phyloP scores from a whole-genome alignment of 1,140 invertebrate species.

The Matsumurasca onukii region DNA sequence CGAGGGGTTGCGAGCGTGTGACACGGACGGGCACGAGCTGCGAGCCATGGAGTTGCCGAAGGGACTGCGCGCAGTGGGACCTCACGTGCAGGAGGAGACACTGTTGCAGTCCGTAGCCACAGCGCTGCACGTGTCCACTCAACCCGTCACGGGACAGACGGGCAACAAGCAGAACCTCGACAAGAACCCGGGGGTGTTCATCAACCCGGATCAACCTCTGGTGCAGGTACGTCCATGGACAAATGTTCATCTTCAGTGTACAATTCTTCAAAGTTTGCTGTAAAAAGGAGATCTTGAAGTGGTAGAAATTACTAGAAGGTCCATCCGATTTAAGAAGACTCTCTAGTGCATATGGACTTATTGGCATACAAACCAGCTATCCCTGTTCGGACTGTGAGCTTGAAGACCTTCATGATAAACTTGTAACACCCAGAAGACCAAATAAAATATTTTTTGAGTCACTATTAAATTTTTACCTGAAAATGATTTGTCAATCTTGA shows the following conservation, averaged over 20 bases:
- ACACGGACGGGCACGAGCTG: slow-evolving; percentile 78
- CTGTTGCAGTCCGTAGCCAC: slow-evolving; percentile 89
- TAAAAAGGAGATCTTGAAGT: no score
- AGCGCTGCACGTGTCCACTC: slow-evolving; percentile 75
- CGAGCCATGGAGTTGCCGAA: slow-evolving; percentile 81
- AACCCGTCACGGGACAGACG: slow-evolving; percentile 89
- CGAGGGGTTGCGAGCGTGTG: slow-evolving; percentile 84
- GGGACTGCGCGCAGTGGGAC: slow-evolving; percentile 86
- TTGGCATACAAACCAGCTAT: no score
- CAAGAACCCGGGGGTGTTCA: slow-evolving; percentile 92
- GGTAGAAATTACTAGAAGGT: no score
- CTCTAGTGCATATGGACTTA: no score
- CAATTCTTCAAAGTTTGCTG: not conserved
- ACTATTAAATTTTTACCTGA: no score
- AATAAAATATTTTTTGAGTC: no score
- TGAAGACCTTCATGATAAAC: no score
- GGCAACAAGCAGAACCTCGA: slow-evolving; percentile 79
- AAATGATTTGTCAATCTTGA: no score
- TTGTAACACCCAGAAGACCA: no score
- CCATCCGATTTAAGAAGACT: no score
- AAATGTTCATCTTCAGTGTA: not conserved
- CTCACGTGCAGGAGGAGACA: slow-evolving; percentile 88
- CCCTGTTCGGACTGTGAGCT: no score
- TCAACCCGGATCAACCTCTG: slow-evolving; percentile 95
- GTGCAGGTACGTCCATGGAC: slow-evolving; percentile 63